Percentiles rank a stretch among this genome's conserved stretches.
phyloP scores from a whole-genome alignment of 1,140 invertebrate species.

The Drosophila equinoxialis region DNA sequence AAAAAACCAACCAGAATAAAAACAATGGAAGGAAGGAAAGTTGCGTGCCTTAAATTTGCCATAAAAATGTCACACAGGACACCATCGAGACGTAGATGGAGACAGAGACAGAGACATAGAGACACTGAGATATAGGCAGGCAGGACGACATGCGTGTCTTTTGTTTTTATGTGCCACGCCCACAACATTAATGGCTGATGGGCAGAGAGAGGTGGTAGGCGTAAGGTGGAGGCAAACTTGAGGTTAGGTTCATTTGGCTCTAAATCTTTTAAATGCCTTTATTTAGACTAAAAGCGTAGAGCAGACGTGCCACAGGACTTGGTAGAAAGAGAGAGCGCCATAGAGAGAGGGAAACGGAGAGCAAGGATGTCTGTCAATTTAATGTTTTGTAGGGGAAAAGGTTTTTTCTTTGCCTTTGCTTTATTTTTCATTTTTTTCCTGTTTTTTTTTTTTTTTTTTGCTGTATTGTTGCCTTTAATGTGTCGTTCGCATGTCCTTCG shows the following conservation, averaged over 20 bases:
- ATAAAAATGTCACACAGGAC: conserved; percentile 74
- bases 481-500: conserved; percentile 74
- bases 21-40: conserved; percentile 35
- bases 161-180: conserved; percentile 74
- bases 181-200: conserved; percentile 55
- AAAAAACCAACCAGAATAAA: conserved; percentile 14
- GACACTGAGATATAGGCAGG: conserved; percentile 19
- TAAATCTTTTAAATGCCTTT: conserved; percentile 81
- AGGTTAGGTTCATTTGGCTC: conserved; percentile 80
- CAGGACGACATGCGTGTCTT: conserved; percentile 73
- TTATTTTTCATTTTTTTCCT: conserved; percentile 26
- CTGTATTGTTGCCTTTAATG: conserved; percentile 66
- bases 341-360: neutral
- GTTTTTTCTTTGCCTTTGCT: conserved; percentile 22
- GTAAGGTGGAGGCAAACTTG: conserved; percentile 52
- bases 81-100: conserved; percentile 30
- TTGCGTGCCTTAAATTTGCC: conserved; percentile 80
- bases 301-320: conserved; percentile 48
- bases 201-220: neutral
- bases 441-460: conserved; percentile 25
- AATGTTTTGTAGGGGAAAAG: conserved; percentile 27
- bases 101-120: conserved; percentile 46
- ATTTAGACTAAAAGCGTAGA: conserved; percentile 78
- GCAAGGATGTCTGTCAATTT: conserved; percentile 16
- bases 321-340: neutral